phyloP scores from a whole-genome alignment of 2,888 invertebrate genomes.

The Ornithoptera alexandrae region DNA sequence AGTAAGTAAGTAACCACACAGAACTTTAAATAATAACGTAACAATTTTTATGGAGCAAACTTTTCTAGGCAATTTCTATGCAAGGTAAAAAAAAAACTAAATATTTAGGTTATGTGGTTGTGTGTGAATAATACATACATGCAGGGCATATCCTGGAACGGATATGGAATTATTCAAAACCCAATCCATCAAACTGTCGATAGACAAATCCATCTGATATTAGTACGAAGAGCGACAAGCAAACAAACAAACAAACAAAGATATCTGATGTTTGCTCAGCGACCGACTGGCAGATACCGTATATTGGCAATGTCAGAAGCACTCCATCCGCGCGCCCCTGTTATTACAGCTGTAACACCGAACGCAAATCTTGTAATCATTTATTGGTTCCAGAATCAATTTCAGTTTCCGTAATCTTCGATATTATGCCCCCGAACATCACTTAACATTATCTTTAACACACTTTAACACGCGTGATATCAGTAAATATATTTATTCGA shows the following conservation, averaged over 20 bases:
- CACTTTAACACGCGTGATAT: too few relatives aligned
- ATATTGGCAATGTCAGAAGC: slow-evolving; percentile 25
- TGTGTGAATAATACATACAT: too few relatives aligned
- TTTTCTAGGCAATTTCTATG: too few relatives aligned
- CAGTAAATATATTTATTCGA: too few relatives aligned
- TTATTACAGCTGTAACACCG: slow-evolving; percentile 33
- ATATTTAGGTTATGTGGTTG: too few relatives aligned
- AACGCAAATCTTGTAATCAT: slow-evolving; percentile 26
- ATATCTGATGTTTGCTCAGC: slow-evolving; percentile 34
- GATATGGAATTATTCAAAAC: slow-evolving; percentile 9
- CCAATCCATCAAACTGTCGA: slow-evolving; percentile 20
- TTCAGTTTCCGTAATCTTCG: not conserved
- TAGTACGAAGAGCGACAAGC: slow-evolving; percentile 1
- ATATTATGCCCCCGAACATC: too few relatives aligned
- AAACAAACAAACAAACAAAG: slow-evolving; percentile 30
- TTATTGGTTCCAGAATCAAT: slow-evolving; percentile 2
- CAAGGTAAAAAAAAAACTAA: too few relatives aligned
- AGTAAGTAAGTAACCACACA: too few relatives aligned
- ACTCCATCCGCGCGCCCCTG: slow-evolving; percentile 26
- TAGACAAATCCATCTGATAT: slow-evolving; percentile 13
- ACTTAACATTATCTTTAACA: too few relatives aligned
- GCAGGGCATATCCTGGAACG: not conserved
- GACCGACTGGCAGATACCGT: slow-evolving; percentile 28
- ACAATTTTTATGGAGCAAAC: too few relatives aligned
- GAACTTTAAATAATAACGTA: too few relatives aligned